A percentile compares a stretch with the other conserved stretches of the same genome.
These are phyloP conservation scores for Drosophila percnosoma DNA, from an alignment of 2,888 invertebrate genomes.

Conservation along the genomic window DNA sequence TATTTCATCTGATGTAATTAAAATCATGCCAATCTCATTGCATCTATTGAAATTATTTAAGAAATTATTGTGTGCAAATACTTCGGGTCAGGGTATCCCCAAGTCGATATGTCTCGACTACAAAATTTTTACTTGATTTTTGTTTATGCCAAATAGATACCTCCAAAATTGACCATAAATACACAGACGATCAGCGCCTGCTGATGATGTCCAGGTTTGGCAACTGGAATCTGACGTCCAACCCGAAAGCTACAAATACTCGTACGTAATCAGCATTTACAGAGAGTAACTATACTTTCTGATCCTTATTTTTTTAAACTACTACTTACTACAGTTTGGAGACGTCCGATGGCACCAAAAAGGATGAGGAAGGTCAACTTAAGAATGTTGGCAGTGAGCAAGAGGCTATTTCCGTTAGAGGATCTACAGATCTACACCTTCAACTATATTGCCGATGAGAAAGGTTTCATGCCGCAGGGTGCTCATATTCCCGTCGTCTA, in stretches of 20 bases:
- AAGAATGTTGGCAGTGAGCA: constrained; percentile 83
- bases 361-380: constrained; percentile 54
- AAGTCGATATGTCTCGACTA: background rate
- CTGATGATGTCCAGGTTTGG: constrained; percentile 5
- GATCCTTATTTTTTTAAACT: background rate
- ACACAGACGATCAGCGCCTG: constrained; percentile 39
- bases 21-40: background rate
- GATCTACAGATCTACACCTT: constrained; percentile 85
- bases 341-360: constrained; percentile 12
- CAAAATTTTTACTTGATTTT: background rate
- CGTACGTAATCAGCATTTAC: background rate
- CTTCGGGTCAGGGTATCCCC: background rate
- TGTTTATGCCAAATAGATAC: background rate
- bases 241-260: constrained; percentile 86
- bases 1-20: background rate
- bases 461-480: constrained; percentile 85
- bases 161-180: constrained; percentile 32
- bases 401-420: constrained; percentile 65
- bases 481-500: constrained; percentile 85
- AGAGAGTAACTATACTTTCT: background rate
- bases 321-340: background rate
- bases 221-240: constrained; percentile 75
- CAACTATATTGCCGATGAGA: constrained; percentile 83
- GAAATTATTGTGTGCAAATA: no score
- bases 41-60: no score